Evolutionary conservation across 2,113 vertebrate genomes (phyloP), one percentile per base, ranked within the genome.

Genomic region (Corythornis cristatus): DNA sequence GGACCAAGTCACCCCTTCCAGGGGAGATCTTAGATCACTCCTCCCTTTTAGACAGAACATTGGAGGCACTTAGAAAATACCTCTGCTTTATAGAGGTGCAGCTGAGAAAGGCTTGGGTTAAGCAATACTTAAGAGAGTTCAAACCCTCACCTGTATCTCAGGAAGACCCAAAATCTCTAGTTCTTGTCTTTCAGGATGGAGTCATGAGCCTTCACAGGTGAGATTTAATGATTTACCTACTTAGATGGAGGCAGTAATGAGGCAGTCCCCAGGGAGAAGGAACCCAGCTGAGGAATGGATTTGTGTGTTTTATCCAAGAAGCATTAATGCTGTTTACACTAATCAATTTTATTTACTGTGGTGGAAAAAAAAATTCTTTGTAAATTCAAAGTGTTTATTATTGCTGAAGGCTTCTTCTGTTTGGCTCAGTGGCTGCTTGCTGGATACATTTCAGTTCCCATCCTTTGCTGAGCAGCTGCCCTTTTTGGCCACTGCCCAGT

Each of bases 311-410:
- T 62, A 46, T 51, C 46, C 51, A 58, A 67, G 77, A 73, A 76
- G 42, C 8, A 2, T 61, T 87, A 72, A 66, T 28, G 46, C 48
- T 61, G 62, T 88, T 91, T 95, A 86, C 43, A 46, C 5, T 58
- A 33, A 77, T 82, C 70, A 84, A 75, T 84, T 93, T 77, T 95
- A 76, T 95, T 90, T 96, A 91, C 85, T 74, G 40, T 11, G 31
- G 28, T 6, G 21, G 54, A 26, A 9, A 19, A 31, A 31, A 35
- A 28, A 51, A 51, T 15, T 43, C 56, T 89, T 85, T 87, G 79
- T 80, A 89, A 96, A 93, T 89, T 67, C 60, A 46, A 80, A 89
- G 48, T 68, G 81, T 74, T 93, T 68, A 56, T 87, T 83, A 74
- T 77, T 85, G 73, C 43, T 95, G 35, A 76, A 75, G 51, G 51